Conservation (phyloP, 2,888 invertebrate genomes). For the Phymatocera aterrima region DNA sequence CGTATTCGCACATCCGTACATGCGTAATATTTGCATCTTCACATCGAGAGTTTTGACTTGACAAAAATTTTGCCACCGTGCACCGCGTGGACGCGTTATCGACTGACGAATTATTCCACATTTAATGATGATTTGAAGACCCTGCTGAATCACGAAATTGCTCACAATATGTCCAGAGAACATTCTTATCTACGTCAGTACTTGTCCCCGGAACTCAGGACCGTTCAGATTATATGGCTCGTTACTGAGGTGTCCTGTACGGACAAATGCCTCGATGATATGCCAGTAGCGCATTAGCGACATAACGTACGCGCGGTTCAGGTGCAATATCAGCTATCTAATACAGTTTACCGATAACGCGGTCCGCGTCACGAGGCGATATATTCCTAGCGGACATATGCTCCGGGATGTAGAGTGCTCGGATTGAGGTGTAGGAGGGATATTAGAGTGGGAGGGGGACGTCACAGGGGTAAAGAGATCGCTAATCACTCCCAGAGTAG, state of each 20-base stretch:
- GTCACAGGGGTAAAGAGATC: slow-evolving; percentile 28
- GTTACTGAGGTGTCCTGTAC: no score
- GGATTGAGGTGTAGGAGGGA: background rate
- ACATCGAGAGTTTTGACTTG: background rate
- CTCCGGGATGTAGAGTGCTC: background rate
- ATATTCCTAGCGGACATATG: slow-evolving; percentile 3
- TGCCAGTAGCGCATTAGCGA: background rate
- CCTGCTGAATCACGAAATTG: no score
- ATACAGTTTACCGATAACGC: slow-evolving; percentile 27
- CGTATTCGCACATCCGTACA: background rate
- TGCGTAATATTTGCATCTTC: background rate
- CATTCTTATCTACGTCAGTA: no score
- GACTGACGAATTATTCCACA: no score
- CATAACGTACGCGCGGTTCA: background rate
- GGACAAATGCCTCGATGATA: no score
- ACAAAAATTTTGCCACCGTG: no score
- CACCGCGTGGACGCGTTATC: no score
- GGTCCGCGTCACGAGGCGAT: background rate
- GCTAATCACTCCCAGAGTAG: slow-evolving; percentile 30
- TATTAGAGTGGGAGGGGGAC: no score
- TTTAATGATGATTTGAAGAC: no score
- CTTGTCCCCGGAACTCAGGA: no score
- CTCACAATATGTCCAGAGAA: no score
- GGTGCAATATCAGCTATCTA: background rate
- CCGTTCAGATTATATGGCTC: no score